phyloP scores from a whole-genome alignment of 2,888 invertebrate species.

The Leptothorax acervorum region DNA sequence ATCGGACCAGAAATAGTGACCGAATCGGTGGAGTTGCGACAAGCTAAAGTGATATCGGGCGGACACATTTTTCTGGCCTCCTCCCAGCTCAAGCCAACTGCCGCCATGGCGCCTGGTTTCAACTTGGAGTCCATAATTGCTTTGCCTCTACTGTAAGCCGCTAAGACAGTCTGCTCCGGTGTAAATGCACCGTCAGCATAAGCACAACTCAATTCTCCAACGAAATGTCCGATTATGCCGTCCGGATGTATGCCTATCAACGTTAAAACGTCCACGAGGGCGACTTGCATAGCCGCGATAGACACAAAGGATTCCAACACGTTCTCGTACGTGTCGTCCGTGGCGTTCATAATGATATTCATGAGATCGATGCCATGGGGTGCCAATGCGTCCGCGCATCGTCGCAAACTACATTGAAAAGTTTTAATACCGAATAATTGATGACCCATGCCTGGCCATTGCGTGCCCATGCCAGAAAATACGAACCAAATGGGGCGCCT shows the following conservation, averaged over 20 bases:
- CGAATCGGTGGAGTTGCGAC: constrained; percentile 97
- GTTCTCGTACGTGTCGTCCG: constrained; percentile 94
- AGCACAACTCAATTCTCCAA: constrained; percentile 96
- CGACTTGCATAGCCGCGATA: constrained; percentile 98
- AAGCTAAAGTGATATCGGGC: constrained; percentile 93
- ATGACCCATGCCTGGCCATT: no score
- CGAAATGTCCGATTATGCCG: constrained; percentile 98
- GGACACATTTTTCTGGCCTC: constrained; percentile 92
- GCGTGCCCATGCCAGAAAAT: no score
- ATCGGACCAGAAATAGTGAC: constrained; percentile 97
- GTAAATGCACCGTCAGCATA: constrained; percentile 98
- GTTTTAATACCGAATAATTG: no score
- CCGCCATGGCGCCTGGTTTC: constrained; percentile 95
- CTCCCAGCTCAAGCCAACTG: constrained; percentile 96
- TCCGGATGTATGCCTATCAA: constrained; percentile 93
- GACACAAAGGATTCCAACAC: constrained; percentile 96
- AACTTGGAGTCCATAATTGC: constrained; percentile 92
- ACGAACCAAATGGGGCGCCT: no score
- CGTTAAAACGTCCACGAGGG: constrained; percentile 95
- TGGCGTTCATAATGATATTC: constrained; percentile 91
- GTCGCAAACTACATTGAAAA: no score
- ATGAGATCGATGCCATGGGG: constrained; percentile 94
- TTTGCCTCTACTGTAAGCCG: constrained; percentile 97
- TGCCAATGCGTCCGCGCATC: no score
- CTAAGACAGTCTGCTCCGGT: constrained; percentile 96